Evolutionary conservation across 2,113 vertebrate genomes (phyloP).

Genomic region (Poeciliopsis prolifica): DNA sequence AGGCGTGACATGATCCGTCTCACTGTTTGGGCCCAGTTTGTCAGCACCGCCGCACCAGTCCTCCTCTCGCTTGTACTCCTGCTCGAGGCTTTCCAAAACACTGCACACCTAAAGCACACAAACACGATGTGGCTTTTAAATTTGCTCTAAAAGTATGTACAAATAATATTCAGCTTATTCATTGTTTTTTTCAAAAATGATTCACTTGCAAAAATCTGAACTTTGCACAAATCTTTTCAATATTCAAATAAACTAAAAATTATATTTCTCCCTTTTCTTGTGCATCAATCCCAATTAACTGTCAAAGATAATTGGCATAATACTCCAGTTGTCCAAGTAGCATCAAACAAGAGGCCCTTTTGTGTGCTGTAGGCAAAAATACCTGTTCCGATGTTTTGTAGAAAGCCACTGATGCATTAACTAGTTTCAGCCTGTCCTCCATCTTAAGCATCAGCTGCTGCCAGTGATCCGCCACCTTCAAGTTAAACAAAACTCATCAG

Average conservation of each 20-base stretch:
- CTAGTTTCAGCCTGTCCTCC: conserved; percentile 98
- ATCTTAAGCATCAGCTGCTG: conserved; percentile 99
- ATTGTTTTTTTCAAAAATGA: no score
- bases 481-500: conserved; percentile 14
- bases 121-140: background rate
- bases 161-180: no score
- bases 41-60: conserved; percentile 99
- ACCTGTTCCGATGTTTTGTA: conserved; percentile 99
- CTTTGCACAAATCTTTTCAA: background rate
- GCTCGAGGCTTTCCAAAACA: conserved; percentile 96
- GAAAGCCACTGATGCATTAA: conserved; percentile 98
- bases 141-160: no score
- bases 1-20: conserved; percentile 95
- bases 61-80: conserved; percentile 98
- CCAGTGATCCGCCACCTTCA: conserved; percentile 94
- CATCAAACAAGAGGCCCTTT: background rate
- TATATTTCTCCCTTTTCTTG: background rate
- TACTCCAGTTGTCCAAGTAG: background rate
- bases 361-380: background rate
- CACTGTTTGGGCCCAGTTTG: conserved; percentile 96
- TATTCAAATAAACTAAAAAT: background rate
- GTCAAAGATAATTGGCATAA: background rate
- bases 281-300: no score
- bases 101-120: conserved; percentile 89
- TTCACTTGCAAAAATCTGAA: no score